These are phyloP conservation scores for Ridgeia piscesae DNA, from an alignment of 1,140 invertebrate genomes.

Conservation along the genomic window DNA sequence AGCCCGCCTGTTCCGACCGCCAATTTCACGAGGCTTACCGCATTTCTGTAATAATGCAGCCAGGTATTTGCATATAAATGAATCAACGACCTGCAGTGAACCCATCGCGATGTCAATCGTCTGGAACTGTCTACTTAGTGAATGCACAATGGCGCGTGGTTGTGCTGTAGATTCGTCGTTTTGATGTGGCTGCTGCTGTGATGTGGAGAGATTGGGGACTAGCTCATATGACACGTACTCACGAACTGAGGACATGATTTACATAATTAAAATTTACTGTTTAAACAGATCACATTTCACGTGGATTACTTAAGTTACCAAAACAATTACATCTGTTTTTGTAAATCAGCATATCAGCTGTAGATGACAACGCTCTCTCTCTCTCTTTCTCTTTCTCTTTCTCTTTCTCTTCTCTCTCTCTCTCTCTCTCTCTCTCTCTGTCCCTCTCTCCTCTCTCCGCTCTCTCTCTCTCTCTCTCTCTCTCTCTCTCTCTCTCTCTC, in stretches of 20 bases:
- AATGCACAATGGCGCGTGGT: not conserved
- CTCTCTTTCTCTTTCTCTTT: too few species aligned
- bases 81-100: not conserved
- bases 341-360: not conserved
- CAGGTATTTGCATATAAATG: not conserved
- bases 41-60: not conserved
- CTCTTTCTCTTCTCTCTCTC: too few species aligned
- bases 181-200: not conserved
- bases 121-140: not conserved
- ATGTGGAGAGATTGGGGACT: not conserved
- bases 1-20: not conserved
- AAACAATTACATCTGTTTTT: not conserved
- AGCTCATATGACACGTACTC: not conserved
- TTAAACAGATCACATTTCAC: not conserved
- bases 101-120: not conserved
- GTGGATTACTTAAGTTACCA: not conserved
- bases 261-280: not conserved
- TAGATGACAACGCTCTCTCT: not conserved
- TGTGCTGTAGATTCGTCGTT: not conserved
- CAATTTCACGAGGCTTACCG: not conserved
- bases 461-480: too few species aligned
- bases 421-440: too few species aligned
- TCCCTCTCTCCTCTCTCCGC: too few species aligned
- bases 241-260: not conserved
- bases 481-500: too few species aligned